These are phyloP conservation scores for Taeniopygia guttata DNA, from an alignment of 2,797 vertebrate genomes.

Conservation along the genomic window DNA sequence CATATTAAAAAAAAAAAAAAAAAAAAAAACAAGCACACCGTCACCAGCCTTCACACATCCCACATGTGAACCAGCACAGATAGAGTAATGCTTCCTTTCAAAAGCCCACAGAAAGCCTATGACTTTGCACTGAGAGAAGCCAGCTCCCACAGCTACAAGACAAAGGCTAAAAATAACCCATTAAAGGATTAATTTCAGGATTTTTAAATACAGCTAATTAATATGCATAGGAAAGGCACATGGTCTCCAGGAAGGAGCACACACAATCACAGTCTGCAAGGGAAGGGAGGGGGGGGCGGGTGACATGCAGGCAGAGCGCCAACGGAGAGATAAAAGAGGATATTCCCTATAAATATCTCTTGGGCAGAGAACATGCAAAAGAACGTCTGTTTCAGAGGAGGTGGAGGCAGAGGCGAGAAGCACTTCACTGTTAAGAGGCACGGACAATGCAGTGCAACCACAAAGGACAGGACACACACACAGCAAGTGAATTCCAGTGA, in stretches of 20 bases:
- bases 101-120: not conserved
- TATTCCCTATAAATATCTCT: not conserved
- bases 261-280: not conserved
- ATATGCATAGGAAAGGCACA: constrained; percentile 18
- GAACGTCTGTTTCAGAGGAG: not conserved
- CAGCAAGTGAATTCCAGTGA: not conserved
- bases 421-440: not conserved
- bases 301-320: not conserved
- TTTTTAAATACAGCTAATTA: constrained; percentile 29
- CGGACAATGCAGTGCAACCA: not conserved
- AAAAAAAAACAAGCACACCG: not conserved
- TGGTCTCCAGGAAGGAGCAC: not conserved
- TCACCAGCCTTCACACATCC: constrained; percentile 6
- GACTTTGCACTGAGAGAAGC: not conserved
- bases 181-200: constrained; percentile 34
- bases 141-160: not conserved
- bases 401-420: not conserved
- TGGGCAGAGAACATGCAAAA: not conserved
- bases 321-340: not conserved
- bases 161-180: constrained; percentile 41
- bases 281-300: not conserved
- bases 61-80: not conserved
- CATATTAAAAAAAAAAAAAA: not conserved
- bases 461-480: not conserved
- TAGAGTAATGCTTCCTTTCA: not conserved